Base-by-base conservation (phyloP, 2,797 vertebrate genomes). In the Pachyuromys duprasi region DNA sequence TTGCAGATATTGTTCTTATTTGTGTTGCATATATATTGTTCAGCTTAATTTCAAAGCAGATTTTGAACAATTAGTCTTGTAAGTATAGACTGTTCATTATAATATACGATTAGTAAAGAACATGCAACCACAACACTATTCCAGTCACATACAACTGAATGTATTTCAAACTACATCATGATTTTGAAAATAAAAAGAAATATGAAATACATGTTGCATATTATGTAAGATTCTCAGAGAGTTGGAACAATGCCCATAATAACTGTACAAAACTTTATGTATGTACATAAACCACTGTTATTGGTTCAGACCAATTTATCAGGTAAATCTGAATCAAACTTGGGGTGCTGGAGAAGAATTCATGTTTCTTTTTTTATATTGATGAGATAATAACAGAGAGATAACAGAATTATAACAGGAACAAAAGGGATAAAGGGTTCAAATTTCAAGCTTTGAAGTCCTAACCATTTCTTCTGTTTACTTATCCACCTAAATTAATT, bases 141-240 rank as follows among this genome's bases (percentile, higher is more conserved):
- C 2, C 24, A 88, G 81, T 86, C 20, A 1, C n/a, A 70, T 80
- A 39, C 2, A 14, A 55, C 7, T 89, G 1, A 4, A 22, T 79
- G 3, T 33, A 39, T 93, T 95, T 95, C 2, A 79, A 79, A 89
- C 87, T 91, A 80, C 31, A 78, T 55, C 79, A 11, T 74, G 8
- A 88, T 76, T 86, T 18, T 55, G 20, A 67, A 45, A 80, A 92
- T 15, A 20, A 83, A 72, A 81, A 69, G 6, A 81, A 70, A 87
- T 65, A 57, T 76, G 17, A 24, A 90, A 39, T 3, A 8, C 31
- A 45, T 84, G 3, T 3, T 70, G 18, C 60, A 49, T 45, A 39
- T 70, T 79, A 4, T 8, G 55, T 86, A 67, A n/a, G 36, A 57
- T 0, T 13, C 4, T 14, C 9, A 20, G 11, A 45, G 5, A 14